Conservation (phyloP, 2,797 vertebrate species). For the Dicrostonyx torquatus region DNA sequence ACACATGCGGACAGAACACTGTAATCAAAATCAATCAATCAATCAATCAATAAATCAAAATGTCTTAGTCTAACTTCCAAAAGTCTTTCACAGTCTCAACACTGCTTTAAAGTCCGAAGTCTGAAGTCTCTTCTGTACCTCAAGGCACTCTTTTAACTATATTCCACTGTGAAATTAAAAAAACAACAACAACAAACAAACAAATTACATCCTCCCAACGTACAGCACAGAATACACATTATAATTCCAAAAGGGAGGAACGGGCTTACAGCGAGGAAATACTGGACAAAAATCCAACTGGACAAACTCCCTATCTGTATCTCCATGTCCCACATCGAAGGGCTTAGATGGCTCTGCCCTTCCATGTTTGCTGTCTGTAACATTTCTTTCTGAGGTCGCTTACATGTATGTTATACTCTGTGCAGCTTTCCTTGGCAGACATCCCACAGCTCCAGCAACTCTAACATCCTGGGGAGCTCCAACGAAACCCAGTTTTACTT, state of each 20-base stretch:
- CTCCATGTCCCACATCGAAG: background rate
- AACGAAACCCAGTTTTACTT: background rate
- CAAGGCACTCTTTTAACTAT: background rate
- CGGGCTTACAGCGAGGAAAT: background rate
- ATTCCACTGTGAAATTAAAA: background rate
- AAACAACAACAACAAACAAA: too few relatives aligned
- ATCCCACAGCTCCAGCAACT: background rate
- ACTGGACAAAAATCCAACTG: background rate
- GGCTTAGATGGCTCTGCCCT: background rate
- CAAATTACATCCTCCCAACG: background rate
- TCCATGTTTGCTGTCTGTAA: background rate
- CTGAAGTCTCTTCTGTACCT: background rate
- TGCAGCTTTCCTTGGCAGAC: background rate
- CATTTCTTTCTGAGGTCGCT: background rate
- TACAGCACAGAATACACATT: background rate
- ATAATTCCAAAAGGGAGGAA: background rate
- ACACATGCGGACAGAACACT: too few relatives aligned
- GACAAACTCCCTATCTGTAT: background rate
- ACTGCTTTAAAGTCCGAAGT: background rate
- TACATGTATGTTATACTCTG: background rate
- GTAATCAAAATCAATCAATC: too few relatives aligned
- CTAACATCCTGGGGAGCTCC: background rate
- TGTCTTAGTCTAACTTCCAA: background rate
- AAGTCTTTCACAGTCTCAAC: background rate
- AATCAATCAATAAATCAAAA: too few relatives aligned